phyloP scores from a whole-genome alignment of 1,140 invertebrate genomes.

The Trichogramma pretiosum region DNA sequence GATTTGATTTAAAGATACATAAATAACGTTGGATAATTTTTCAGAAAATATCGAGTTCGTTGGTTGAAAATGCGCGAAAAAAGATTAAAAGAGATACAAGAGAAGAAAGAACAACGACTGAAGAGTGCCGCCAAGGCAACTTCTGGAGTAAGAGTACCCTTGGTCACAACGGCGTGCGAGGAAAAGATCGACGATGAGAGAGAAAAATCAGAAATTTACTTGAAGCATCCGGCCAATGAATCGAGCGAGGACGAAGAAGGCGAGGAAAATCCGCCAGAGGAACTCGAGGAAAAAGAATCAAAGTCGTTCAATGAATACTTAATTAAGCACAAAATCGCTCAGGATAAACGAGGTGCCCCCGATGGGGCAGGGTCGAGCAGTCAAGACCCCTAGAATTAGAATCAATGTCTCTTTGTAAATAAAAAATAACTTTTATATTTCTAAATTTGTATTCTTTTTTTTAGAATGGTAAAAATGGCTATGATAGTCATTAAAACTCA shows the following conservation, averaged over 20 bases:
- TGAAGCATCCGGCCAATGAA: constrained; percentile 60
- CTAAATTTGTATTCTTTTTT: constrained; percentile 18
- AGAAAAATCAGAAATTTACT: constrained; percentile 58
- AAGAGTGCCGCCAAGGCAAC: constrained; percentile 30
- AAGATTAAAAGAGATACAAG: constrained; percentile 44
- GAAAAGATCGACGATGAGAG: constrained; percentile 46
- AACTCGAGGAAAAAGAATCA: constrained; percentile 29
- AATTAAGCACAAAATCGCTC: constrained; percentile 28
- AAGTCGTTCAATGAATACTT: constrained; percentile 36
- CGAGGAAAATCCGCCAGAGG: constrained; percentile 37
- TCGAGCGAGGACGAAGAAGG: constrained; percentile 68
- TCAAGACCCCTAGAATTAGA: constrained; percentile 20
- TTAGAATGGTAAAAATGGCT: too few species aligned
- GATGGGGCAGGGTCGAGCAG: too few species aligned
- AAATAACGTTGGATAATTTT: constrained; percentile 30
- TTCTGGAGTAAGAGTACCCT: constrained; percentile 30
- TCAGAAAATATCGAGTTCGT: constrained; percentile 62
- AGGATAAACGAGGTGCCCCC: constrained; percentile 21
- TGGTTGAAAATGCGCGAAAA: constrained; percentile 58
- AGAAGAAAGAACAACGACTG: constrained; percentile 36
- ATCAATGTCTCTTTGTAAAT: too few species aligned
- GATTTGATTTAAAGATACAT: constrained; percentile 1
- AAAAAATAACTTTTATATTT: constrained; percentile 11
- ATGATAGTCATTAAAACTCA: too few species aligned
- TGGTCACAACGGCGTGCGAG: constrained; percentile 51